Base-by-base conservation (phyloP, 2,888 invertebrate species). In the Yponomeuta plumbellus region DNA sequence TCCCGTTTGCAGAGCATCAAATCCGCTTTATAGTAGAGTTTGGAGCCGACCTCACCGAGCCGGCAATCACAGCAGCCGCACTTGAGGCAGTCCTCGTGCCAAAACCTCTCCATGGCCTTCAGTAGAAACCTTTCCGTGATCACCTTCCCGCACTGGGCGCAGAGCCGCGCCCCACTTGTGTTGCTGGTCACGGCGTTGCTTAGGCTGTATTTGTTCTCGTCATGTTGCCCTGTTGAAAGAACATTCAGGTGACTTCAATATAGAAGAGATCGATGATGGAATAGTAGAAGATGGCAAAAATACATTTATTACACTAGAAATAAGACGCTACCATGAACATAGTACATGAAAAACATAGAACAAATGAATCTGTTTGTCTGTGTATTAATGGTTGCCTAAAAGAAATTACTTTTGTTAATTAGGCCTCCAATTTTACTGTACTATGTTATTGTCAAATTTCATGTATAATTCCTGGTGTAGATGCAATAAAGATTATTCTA, bases 81-180 rank as follows among this genome's bases (percentile, higher is more conserved):
- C 81, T 97, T 97, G 71, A 98, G 93, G 78, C 97, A 97, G 87
- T 97, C 97, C 76, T 98, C 97, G 88, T 98, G 98, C 97, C 98
- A 98, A 87, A 94, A 96, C 81, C 97, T 92, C 82, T 97, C 97
- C 87, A 97, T 92, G 0, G 97, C 97, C 80, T 96, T 96, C 73
- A 97, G 92, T 61, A 97, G 93, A 84, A 93, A 96, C 84, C 95
- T 90, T 81, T 97, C 97, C 2, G 95, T 95, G 84, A 97, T 97
- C 72, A 94, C 92, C 86, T 97, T 97, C 69, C 96, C 96, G 79
- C 97, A 97, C 64, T 96, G 96, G 8, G 96, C 96, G 80, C 97
- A 97, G 72, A 96, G 94, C 74, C 94, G 92, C 23, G 90, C 84
- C 20, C 82, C 86, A 0, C 86, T 85, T 0, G 84, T 80, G 71